phyloP scores from a whole-genome alignment of 2,113 vertebrate genomes.

The Vombatus ursinus region DNA sequence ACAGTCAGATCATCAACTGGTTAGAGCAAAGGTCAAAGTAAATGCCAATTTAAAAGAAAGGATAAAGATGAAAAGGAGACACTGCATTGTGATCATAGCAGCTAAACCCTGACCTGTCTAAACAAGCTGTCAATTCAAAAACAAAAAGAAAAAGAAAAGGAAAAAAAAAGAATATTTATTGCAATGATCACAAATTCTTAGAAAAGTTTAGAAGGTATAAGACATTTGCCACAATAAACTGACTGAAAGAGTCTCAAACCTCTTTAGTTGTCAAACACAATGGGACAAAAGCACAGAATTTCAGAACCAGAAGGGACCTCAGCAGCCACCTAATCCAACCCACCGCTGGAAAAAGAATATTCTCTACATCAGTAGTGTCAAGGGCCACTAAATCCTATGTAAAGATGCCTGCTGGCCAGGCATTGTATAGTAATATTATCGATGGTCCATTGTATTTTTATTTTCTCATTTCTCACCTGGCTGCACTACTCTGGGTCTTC shows the following conservation, averaged over 20 bases:
- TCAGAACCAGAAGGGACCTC: neutral
- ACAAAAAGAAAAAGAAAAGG: neutral
- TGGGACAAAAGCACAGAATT: neutral
- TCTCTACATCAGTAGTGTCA: neutral
- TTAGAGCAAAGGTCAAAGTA: neutral
- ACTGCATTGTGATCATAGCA: neutral
- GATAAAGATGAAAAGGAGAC: neutral
- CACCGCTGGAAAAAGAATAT: neutral
- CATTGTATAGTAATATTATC: neutral
- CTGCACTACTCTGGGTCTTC: neutral
- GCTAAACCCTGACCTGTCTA: neutral
- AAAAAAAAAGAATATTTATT: neutral
- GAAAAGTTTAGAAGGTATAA: neutral
- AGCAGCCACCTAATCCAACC: neutral
- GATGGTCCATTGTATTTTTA: neutral
- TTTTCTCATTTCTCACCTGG: neutral
- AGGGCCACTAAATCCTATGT: neutral
- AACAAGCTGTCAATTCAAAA: neutral
- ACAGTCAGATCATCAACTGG: neutral
- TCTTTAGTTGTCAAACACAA: neutral
- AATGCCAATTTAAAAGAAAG: neutral
- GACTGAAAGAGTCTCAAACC: neutral
- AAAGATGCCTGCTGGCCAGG: neutral
- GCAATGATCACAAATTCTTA: neutral
- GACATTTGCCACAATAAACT: neutral